Evolutionary conservation across 37 sponge, comb jelly and placozoan species (phyloP), one percentile per base, ranked within the genome.

Genomic region (Haliclona indistincta): DNA sequence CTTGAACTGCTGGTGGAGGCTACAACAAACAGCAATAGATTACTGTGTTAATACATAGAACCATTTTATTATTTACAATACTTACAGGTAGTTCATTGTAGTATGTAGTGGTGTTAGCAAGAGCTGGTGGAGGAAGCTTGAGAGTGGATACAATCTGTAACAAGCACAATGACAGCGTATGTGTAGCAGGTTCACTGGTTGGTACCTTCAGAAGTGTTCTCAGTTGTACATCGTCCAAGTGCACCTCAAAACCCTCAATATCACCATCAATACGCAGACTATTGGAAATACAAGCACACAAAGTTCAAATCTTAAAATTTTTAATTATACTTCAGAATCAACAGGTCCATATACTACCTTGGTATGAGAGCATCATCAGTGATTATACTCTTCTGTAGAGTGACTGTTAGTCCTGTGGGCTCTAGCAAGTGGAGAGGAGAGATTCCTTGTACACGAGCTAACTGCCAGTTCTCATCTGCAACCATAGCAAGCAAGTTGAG

Each of bases 81-180:
- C 82, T 78, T 63, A 88, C 89, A 4, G 89, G 84, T 36, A 89
- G 54, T 17, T 83, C 60, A 34, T 80, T 54, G 43, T 84, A 84
- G 42, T 70, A 56, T 8, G 67, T 44, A 0, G 68, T 71, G 30
- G 45, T 64, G 49, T 84, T 76, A 35, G 30, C 61, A 28, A 90
- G 76, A 0, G 90, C 63, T 8, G 90, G 90, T 23, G 74, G 47
- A 55, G 90, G 90, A 13, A 77, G 56, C 61, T 78, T 55, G 11
- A 76, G 88, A 75, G 53, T 80, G 39, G 40, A 25, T 29, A 30
- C 61, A 43, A 79, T 64, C 74, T 71, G 60, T 15, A 23, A 4
- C 33, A 5, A 60, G 32, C 10, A 66, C 10, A 13, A 36, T 8
- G 13, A 25, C 8, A 66, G 13, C 17, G 39, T 34, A 38, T 4